Percentiles rank a stretch among this genome's conserved stretches.
Evolutionary conservation across 2,113 vertebrate genomes (phyloP).

Genomic region (Procavia capensis): DNA sequence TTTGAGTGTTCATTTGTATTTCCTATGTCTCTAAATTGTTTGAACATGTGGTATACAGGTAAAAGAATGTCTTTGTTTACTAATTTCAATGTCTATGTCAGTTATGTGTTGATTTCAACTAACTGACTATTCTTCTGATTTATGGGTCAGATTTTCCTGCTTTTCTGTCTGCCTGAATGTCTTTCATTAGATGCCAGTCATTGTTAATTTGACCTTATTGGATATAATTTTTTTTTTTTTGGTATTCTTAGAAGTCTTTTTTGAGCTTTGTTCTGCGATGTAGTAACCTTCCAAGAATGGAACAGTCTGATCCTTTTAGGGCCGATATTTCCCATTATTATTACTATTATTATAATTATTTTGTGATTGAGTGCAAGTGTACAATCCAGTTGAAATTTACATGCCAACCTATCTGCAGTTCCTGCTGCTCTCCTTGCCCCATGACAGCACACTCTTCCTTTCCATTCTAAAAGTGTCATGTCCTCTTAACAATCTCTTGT

Average conservation of each 20-base stretch:
- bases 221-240: background rate
- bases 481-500: too few species aligned
- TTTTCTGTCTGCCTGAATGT: background rate
- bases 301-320: background rate
- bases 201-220: constrained; percentile 4
- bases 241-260: background rate
- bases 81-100: background rate
- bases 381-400: too few species aligned
- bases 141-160: background rate
- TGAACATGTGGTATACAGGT: background rate
- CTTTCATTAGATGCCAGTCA: background rate
- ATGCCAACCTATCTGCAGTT: too few species aligned
- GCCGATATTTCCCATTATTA: background rate
- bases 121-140: background rate
- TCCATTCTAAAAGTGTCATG: too few species aligned
- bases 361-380: too few species aligned
- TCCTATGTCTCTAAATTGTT: background rate
- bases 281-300: background rate
- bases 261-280: background rate
- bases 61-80: background rate
- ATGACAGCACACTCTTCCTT: too few species aligned
- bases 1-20: background rate
- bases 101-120: background rate
- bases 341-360: too few species aligned
- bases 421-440: too few species aligned